Evolutionary conservation across 92 coral and sea anemone species (phyloP), one percentile per base, ranked within the genome.

Genomic region (Anthopleura xanthogrammica): DNA sequence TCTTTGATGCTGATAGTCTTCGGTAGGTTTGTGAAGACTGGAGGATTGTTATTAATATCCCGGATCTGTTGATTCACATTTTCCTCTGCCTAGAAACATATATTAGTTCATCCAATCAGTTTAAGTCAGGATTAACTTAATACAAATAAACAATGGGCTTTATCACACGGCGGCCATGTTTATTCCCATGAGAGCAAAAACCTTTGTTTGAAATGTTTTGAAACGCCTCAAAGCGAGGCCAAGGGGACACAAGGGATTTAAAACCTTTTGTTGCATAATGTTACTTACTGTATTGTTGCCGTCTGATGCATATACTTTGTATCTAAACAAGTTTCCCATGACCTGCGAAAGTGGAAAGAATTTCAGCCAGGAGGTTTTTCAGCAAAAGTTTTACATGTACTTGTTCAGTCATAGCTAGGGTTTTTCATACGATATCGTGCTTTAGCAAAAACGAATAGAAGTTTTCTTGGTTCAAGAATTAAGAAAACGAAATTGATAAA

Each of bases 31-130:
- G 66, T 55, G 41, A 90, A 82, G 52, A 57, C 65, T 7, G 92
- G 92, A 12, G 79, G 65, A 56, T 89, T 86, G 74, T 90, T 85
- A 24, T 90, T 90, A 12, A 90, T 17, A 24, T 90, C 92, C 16
- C 19, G 12, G 29, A 90, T 60, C 1, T 52, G 74, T 60, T 78
- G 78, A 22, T 29, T 39, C 7, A 82, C 39, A 2, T 0, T 1
- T 4, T 0, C 12, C 7, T 24, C 46, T 36, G 17, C 89, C 92
- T 85, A 36, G 10, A 1, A 42, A 41, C 50, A 52, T n/a, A n/a
- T n/a, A n/a, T 46, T 29, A 76, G 42, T 16, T 12, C 20, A 80
- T 4, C 14, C 29, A 8, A 12, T 23, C 40, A 2, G 17, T 3
- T 23, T 4, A 60, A 60, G 9, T n/a, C 23, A 4, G 23, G 29